Evolutionary conservation across 2,888 invertebrate genomes (phyloP), one percentile per base, ranked within the genome.

Genomic region (Melikaiella ostensackeni): DNA sequence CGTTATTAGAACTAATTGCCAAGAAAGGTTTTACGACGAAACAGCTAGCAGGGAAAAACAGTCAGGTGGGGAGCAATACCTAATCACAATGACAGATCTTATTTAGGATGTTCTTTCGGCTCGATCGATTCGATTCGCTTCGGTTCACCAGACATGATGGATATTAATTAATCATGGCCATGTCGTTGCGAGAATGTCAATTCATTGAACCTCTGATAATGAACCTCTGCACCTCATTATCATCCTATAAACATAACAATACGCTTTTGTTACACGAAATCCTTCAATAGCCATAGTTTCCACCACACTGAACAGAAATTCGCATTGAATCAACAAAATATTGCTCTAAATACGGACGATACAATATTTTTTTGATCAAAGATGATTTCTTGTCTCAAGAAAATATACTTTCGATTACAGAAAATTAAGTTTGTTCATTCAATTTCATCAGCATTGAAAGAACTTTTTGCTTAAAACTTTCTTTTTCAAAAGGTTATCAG

Each of bases 1-100:
- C 46, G 46, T 66, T 66, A 66, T 66, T 66, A 66, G 42, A 66
- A 46, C 66, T 66, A 66, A 66, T 66, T 66, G 46, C 66, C 46
- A 30, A 16, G 16, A 46, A 46, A 46, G 46, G 27, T 24, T 66
- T 46, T 46, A 27, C 27, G 46, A 46, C 66, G 46, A 46, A 46
- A 66, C 13, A 46, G 27, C 33, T 62, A 33, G n/a, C 62, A 33
- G 27, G 27, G 19, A 62, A 30, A 62, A 62, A 30, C 62, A 55
- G n/a, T 61, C 30, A 30, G 61, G 61, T 27, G 61, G 61, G 27
- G 24, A 30, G 27, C 30, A 30, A 19, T 11, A 61, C 19, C 61
- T 30, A 21, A 30, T 30, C 62, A 62, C 33, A 33, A 62, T 62
- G 62, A 62, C 27, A 30, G 27, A 62, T 62, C 61, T 61, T 61